Base-by-base conservation (phyloP, 2,797 vertebrate genomes). In the Melanotaenia boesemani region DNA sequence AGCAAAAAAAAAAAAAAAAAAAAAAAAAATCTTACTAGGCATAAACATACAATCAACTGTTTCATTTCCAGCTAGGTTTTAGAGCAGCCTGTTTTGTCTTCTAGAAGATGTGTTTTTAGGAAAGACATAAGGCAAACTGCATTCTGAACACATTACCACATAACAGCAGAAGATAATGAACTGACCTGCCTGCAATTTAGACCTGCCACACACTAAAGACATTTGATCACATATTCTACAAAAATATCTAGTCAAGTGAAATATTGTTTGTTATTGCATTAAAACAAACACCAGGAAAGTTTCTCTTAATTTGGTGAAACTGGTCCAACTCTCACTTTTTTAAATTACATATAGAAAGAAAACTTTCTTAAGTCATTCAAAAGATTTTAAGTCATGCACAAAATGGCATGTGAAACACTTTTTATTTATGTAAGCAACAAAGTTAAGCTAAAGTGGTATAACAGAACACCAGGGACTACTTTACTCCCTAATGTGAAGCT, bases 381-480 rank as follows among this genome's bases (percentile, higher is more conserved):
- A 66, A 50, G 6, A 32, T 36, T 63, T 62, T 52, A 22, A 63
- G 72, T 62, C 28, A 70, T 30, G 58, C 3, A 30, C 32, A 63
- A 44, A 48, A 30, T 0, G 20, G 46, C 4, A 64, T 55, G 63
- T 61, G 61, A 82, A 70, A 9, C 52, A 32, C 44, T 50, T 67
- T 76, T 55, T 58, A 58, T 61, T 70, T 56, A 60, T 44, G 6
- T 12, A 37, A 48, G 64, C 59, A 32, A 70, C 15, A 73, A 68
- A 63, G 9, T 62, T 15, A 58, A 58, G 36, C 24, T 41, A 39
- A 57, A 68, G 64, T 24, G 62, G 63, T 64, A 62, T 22, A 12
- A 2, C 52, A 32, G 22, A 71, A 59, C 46, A 67, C 44, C 63
- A 77, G 71, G 50, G 76, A 67, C 26, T 26, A 52, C 55, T 74